Conservation (phyloP, 2,888 invertebrate genomes). For the Cremastobaeus sp. region DNA sequence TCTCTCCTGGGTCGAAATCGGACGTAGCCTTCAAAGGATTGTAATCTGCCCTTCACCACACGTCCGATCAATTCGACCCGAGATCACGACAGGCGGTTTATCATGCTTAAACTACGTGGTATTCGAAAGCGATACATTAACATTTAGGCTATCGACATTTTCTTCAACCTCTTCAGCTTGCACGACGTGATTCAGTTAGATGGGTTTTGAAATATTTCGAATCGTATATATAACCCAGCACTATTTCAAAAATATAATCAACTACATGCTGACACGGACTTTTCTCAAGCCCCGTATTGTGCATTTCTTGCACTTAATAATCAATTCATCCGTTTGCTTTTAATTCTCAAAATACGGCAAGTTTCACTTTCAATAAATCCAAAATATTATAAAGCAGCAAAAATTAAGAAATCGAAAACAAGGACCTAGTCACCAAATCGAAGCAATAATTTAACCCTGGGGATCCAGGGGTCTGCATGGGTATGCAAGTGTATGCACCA, state of each 20-base stretch:
- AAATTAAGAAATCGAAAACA: constrained; percentile 23
- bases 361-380: too few species aligned
- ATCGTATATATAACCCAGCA: too few species aligned
- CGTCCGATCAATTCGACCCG: constrained; percentile 67
- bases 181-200: too few species aligned
- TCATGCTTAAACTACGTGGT: constrained; percentile 74
- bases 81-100: constrained; percentile 43
- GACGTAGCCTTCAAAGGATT: constrained; percentile 18
- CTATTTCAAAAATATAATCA: too few species aligned
- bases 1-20: constrained; percentile 28
- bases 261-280: too few species aligned
- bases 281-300: too few species aligned
- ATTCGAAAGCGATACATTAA: constrained; percentile 77
- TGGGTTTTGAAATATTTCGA: too few species aligned
- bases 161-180: too few species aligned
- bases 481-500: constrained; percentile 21
- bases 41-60: constrained; percentile 10
- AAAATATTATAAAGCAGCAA: too few species aligned
- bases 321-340: too few species aligned
- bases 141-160: constrained; percentile 65
- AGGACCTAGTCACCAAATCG: constrained; percentile 56
- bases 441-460: constrained; percentile 55
- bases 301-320: too few species aligned
- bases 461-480: too few species aligned
- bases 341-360: neutral